Evolutionary conservation across 2,888 invertebrate species (phyloP).

Genomic region (Andrena praecox): DNA sequence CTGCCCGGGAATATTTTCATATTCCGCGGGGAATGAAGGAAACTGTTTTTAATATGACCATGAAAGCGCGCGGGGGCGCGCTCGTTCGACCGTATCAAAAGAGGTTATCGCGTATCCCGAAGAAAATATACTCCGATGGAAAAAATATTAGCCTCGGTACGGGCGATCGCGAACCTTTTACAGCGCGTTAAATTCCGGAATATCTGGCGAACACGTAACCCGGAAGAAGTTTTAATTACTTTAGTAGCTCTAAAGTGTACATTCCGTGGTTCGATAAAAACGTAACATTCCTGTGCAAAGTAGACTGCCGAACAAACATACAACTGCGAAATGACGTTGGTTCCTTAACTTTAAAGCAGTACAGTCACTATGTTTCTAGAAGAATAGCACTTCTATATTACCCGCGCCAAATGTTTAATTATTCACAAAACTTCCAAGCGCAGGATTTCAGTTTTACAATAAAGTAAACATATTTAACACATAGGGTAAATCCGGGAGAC

Average conservation of each 20-base stretch:
- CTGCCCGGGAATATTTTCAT: not conserved
- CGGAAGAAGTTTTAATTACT: not conserved
- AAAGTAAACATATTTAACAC: too few relatives aligned
- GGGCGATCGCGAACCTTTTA: not conserved
- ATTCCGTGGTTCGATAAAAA: slow-evolving; percentile 11
- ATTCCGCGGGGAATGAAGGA: not conserved
- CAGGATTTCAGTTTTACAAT: too few relatives aligned
- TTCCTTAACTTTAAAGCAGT: not conserved
- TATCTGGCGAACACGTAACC: not conserved
- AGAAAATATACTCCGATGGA: not conserved
- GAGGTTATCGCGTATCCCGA: not conserved
- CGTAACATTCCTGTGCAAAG: slow-evolving; percentile 5
- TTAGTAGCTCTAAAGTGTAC: not conserved
- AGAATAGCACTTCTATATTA: too few relatives aligned
- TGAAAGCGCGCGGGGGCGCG: not conserved
- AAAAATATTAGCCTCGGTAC: not conserved
- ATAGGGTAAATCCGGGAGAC: too few relatives aligned
- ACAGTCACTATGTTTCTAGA: too few relatives aligned
- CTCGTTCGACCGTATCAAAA: not conserved
- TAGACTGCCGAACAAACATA: not conserved
- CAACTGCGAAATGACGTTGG: slow-evolving; percentile 1
- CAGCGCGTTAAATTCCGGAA: not conserved
- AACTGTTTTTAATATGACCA: slow-evolving; percentile 16
- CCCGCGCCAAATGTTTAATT: too few relatives aligned
- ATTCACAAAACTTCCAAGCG: too few relatives aligned